Evolutionary conservation across 2,113 vertebrate genomes (phyloP).

Genomic region (Gulo gulo): DNA sequence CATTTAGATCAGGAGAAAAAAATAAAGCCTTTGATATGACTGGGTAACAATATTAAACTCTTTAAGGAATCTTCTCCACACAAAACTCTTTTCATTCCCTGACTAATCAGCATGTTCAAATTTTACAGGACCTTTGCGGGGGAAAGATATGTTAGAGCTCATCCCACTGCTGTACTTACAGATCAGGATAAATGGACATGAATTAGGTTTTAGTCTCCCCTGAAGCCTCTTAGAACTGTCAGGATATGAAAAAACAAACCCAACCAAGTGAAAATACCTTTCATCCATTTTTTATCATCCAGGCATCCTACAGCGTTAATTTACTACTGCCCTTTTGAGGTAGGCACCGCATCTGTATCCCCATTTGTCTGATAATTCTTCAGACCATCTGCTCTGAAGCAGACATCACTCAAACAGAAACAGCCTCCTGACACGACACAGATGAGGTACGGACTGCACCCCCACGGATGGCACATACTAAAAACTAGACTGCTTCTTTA

Average conservation of each 20-base stretch:
- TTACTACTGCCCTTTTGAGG: slow-evolving; percentile 28
- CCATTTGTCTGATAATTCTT: slow-evolving; percentile 45
- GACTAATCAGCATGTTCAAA: background rate
- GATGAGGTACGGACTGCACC: background rate
- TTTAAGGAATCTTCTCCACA: background rate
- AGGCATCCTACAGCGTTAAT: background rate
- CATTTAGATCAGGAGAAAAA: background rate
- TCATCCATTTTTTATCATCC: background rate
- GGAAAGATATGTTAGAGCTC: background rate
- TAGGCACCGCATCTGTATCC: background rate
- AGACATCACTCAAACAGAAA: background rate
- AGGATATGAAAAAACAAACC: background rate
- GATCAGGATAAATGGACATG: background rate
- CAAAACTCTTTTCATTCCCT: slow-evolving; percentile 44
- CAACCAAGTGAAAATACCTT: background rate
- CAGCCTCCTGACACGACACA: background rate
- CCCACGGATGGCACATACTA: accelerated
- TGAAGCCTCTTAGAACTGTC: background rate
- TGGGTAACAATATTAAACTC: background rate
- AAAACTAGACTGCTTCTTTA: background rate
- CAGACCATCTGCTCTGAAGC: slow-evolving; percentile 56
- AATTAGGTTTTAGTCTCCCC: background rate
- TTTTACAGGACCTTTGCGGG: background rate
- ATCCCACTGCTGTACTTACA: background rate
- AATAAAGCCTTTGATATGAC: background rate